Conservation (phyloP, 2,113 vertebrate genomes). For the Spilogale gracilis region DNA sequence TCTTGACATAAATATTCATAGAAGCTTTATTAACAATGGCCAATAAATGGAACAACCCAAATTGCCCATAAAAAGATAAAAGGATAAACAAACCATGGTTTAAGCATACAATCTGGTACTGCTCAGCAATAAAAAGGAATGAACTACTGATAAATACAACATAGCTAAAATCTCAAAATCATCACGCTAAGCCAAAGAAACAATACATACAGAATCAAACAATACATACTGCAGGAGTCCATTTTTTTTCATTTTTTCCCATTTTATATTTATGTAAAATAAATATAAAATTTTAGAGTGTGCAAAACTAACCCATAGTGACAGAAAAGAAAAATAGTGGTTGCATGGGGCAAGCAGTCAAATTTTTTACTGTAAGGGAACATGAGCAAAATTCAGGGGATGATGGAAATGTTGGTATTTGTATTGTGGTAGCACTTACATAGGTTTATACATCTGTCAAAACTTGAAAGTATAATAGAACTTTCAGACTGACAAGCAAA, state of each 20-base stretch:
- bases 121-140: background rate
- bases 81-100: background rate
- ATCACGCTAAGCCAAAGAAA: slow-evolving; percentile 14
- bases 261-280: too few species aligned
- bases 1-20: background rate
- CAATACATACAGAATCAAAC: background rate
- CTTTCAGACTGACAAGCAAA: background rate
- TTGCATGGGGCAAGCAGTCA: background rate
- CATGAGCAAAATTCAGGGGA: background rate
- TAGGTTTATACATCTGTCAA: background rate
- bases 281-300: slow-evolving; percentile 14
- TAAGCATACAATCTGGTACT: background rate
- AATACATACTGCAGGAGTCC: background rate
- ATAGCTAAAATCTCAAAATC: background rate
- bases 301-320: background rate
- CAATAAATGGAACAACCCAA: background rate
- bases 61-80: background rate
- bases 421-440: background rate
- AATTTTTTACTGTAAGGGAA: background rate
- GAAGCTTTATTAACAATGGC: background rate
- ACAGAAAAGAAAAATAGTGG: background rate
- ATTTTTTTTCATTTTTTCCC: background rate
- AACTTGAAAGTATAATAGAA: background rate
- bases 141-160: background rate
- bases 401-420: background rate